Conservation (phyloP, 2,888 invertebrate species). For the Drosophila histrio region DNA sequence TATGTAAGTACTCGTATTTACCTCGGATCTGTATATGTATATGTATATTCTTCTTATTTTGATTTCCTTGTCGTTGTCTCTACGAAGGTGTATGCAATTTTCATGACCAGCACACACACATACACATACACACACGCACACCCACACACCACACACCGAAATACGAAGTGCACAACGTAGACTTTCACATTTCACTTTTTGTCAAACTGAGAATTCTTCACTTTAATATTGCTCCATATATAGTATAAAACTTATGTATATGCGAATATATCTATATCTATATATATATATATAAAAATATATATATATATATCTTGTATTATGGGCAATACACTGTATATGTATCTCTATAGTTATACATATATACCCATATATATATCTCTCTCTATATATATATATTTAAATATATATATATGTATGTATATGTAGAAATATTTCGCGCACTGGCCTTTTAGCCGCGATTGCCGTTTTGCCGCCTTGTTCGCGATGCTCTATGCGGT, state of each 20-base stretch:
- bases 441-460: constrained; percentile 59
- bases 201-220: constrained; percentile 53
- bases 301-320: constrained; percentile 10
- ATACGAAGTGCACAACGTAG: constrained; percentile 30
- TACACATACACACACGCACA: constrained; percentile 10
- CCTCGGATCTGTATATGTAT: constrained; percentile 22
- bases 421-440: constrained; percentile 55
- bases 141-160: constrained; percentile 11
- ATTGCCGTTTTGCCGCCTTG: constrained; percentile 54
- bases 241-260: constrained; percentile 44
- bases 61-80: constrained; percentile 23
- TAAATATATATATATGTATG: constrained; percentile 21
- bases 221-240: constrained; percentile 48
- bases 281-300: constrained; percentile 24
- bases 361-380: constrained; percentile 22
- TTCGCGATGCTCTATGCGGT: constrained; percentile 72
- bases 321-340: constrained; percentile 13
- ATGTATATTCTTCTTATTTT: constrained; percentile 24
- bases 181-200: constrained; percentile 59
- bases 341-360: constrained; percentile 22
- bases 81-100: constrained; percentile 35
- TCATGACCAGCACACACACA: constrained; percentile 40
- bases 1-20: constrained; percentile 32
- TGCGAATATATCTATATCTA: constrained; percentile 17
- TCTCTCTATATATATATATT: constrained; percentile 18